Conservation (phyloP, 2,797 vertebrate genomes). For the Tolypeutes matacus region DNA sequence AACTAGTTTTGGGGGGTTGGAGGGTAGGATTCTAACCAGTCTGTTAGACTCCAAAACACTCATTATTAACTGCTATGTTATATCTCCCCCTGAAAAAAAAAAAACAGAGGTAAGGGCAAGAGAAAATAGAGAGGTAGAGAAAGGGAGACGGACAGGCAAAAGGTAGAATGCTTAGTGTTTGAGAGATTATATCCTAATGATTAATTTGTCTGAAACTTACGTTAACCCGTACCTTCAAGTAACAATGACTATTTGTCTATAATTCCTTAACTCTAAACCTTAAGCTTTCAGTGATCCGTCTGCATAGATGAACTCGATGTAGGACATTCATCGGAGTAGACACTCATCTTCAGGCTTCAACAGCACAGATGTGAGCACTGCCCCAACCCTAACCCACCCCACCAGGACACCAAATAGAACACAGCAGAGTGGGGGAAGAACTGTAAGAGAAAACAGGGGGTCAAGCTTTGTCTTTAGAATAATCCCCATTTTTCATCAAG, state of each 20-base stretch:
- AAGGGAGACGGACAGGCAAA: neutral
- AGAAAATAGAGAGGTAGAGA: neutral
- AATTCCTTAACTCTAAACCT: neutral
- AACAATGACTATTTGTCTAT: neutral
- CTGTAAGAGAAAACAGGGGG: neutral
- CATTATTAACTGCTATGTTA: neutral
- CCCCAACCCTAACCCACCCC: too few relatives aligned
- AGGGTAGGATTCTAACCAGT: neutral
- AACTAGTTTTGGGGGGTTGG: neutral
- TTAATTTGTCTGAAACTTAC: neutral
- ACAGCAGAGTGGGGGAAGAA: neutral
- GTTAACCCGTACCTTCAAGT: neutral
- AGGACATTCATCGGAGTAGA: neutral
- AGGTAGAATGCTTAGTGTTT: neutral
- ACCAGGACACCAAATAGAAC: neutral
- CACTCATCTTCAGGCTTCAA: neutral
- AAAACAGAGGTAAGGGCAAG: neutral
- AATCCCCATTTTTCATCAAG: neutral
- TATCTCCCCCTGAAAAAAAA: neutral
- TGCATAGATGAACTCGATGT: neutral
- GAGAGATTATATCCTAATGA: neutral
- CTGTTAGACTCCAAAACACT: neutral
- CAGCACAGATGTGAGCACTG: neutral
- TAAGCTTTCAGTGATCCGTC: neutral
- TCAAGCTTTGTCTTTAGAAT: neutral